Percentiles rank a stretch among this genome's conserved stretches.
Conservation (phyloP, 2,113 vertebrate genomes). For the Crotalus horridus region DNA sequence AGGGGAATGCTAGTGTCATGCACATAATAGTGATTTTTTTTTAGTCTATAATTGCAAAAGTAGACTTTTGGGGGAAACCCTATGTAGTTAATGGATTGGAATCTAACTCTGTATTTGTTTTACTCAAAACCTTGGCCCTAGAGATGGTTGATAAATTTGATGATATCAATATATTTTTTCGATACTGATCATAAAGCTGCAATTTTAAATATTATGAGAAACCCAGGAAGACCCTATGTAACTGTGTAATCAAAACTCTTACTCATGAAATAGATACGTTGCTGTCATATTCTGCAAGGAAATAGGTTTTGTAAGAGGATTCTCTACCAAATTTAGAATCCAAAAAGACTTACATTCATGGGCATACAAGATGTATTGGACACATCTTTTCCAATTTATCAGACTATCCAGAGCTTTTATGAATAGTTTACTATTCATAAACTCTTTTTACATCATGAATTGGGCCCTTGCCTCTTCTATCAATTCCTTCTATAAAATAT, state of each 20-base stretch:
- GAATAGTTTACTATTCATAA: neutral
- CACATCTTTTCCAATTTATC: neutral
- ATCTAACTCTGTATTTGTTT: accelerated
- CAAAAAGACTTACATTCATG: neutral
- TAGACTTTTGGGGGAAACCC: conserved; percentile 11
- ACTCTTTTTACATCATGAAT: neutral
- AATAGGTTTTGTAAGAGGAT: neutral
- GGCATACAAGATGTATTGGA: neutral
- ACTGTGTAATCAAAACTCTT: neutral
- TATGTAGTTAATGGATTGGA: neutral
- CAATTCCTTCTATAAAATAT: neutral
- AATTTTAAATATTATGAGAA: neutral
- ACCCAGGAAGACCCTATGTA: neutral
- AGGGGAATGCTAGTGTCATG: conserved; percentile 20
- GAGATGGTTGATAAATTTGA: neutral
- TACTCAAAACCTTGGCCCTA: neutral
- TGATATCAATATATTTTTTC: neutral
- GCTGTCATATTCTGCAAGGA: neutral
- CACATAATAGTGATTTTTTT: neutral
- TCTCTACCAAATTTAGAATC: neutral
- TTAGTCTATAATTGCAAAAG: neutral
- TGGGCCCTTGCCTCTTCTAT: neutral
- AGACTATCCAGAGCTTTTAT: neutral
- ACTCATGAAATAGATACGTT: neutral
- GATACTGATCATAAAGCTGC: neutral